These are phyloP conservation scores for Triops longicaudatus DNA, from an alignment of 1,140 invertebrate genomes.

Conservation along the genomic window DNA sequence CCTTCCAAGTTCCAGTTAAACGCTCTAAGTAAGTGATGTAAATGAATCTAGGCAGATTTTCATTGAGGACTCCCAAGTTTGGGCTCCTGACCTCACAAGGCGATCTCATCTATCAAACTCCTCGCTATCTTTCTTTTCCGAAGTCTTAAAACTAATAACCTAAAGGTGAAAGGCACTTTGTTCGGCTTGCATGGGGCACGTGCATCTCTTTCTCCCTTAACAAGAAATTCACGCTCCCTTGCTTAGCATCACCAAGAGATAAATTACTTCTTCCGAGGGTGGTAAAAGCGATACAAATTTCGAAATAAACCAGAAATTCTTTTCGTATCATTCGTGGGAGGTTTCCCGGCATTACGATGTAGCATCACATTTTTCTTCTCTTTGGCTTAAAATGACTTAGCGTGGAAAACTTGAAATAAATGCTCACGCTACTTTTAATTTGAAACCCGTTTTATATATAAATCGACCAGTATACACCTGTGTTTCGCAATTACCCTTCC, in stretches of 20 bases:
- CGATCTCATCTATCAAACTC: not conserved
- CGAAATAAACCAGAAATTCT: too few species aligned
- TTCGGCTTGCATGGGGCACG: not conserved
- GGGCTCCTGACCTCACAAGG: not conserved
- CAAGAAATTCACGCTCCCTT: constrained; percentile 14
- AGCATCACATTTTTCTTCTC: too few species aligned
- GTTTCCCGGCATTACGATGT: too few species aligned
- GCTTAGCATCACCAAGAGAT: constrained; percentile 2
- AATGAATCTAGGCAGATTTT: not conserved
- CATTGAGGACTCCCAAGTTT: not conserved
- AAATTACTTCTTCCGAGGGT: constrained; percentile 11
- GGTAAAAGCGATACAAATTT: not conserved
- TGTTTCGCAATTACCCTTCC: too few species aligned
- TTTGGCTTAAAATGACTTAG: too few species aligned
- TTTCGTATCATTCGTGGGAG: too few species aligned
- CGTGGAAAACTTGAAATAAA: too few species aligned
- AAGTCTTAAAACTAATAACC: constrained; percentile 9
- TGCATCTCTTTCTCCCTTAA: not conserved
- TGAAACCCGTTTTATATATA: too few species aligned
- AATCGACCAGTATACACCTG: too few species aligned
- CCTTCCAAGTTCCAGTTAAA: too few species aligned
- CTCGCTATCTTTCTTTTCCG: not conserved
- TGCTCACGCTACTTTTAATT: too few species aligned
- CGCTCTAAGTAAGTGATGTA: not conserved
- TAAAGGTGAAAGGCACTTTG: constrained; percentile 1